phyloP scores from a whole-genome alignment of 2,888 invertebrate genomes.

The Drosophila cyrtoloma region DNA sequence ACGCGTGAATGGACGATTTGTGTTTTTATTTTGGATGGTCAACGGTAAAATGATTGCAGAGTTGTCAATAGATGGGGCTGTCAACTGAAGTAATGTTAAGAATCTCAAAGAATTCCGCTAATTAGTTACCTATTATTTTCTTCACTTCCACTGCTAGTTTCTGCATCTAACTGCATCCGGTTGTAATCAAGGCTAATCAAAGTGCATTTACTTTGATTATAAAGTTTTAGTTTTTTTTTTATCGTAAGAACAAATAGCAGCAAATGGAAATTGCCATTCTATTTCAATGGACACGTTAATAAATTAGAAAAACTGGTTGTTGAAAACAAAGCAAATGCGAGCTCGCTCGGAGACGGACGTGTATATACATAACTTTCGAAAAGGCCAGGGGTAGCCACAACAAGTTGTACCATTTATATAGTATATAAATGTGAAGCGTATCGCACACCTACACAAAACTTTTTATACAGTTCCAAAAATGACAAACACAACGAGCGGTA shows the following conservation, averaged over 20 bases:
- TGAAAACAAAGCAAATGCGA: constrained; percentile 28
- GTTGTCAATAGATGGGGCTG: not conserved
- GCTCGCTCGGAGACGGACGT: constrained; percentile 16
- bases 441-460: constrained; percentile 50
- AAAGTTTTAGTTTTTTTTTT: constrained; percentile 34
- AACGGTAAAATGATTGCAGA: constrained; percentile 8
- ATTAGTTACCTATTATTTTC: constrained; percentile 40
- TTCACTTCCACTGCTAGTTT: constrained; percentile 50
- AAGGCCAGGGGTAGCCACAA: constrained; percentile 69
- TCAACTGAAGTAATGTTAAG: constrained; percentile 4
- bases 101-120: constrained; percentile 41
- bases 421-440: constrained; percentile 33
- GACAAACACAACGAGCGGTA: constrained; percentile 39
- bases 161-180: constrained; percentile 54
- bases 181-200: constrained; percentile 54
- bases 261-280: constrained; percentile 47
- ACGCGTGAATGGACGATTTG: constrained; percentile 26
- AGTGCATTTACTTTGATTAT: constrained; percentile 41
- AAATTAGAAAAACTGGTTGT: constrained; percentile 57
- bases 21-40: not conserved
- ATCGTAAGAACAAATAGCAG: constrained; percentile 51
- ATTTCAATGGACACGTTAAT: constrained; percentile 44
- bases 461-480: constrained; percentile 43
- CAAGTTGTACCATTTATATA: constrained; percentile 42
- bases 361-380: constrained; percentile 58